A percentile compares a stretch with the other conserved stretches of the same genome.
Evolutionary conservation across 2,113 vertebrate species (phyloP).

Genomic region (Hippopotamus amphibius): DNA sequence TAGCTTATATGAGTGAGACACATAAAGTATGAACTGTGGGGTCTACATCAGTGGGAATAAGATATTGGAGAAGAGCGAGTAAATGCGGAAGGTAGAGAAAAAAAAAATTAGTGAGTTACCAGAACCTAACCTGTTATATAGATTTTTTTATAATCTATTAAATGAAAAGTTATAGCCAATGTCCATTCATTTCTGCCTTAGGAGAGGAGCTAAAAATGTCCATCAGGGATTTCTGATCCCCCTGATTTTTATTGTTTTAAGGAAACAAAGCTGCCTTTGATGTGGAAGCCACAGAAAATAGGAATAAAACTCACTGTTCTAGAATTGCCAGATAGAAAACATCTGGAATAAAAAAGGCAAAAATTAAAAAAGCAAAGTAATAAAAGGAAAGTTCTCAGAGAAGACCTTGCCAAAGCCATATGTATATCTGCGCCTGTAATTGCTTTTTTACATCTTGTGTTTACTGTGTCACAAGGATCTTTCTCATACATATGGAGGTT

Average conservation of each 20-base stretch:
- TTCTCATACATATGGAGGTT: background rate
- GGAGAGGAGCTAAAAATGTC: background rate
- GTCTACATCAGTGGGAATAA: background rate
- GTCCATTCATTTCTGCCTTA: background rate
- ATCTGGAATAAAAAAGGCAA: background rate
- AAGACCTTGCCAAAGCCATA: background rate
- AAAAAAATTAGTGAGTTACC: background rate
- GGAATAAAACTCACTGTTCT: background rate
- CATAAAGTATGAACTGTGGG: background rate
- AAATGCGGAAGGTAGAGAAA: background rate
- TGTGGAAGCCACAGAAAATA: background rate
- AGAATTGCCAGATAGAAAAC: background rate
- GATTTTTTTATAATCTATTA: background rate
- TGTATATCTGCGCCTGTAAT: background rate
- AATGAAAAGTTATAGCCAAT: background rate
- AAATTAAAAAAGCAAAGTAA: background rate
- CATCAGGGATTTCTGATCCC: background rate
- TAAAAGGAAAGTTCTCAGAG: background rate
- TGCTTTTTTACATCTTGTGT: background rate
- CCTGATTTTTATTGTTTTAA: background rate
- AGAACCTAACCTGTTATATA: background rate
- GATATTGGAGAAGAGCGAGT: background rate
- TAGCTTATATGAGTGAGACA: background rate
- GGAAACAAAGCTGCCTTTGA: background rate
- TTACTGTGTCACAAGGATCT: background rate